A percentile compares a stretch with the other conserved stretches of the same genome.
Conservation (phyloP, 2,113 vertebrate genomes). For the crab-eating macaque (Macaca fascicularis) region DNA sequence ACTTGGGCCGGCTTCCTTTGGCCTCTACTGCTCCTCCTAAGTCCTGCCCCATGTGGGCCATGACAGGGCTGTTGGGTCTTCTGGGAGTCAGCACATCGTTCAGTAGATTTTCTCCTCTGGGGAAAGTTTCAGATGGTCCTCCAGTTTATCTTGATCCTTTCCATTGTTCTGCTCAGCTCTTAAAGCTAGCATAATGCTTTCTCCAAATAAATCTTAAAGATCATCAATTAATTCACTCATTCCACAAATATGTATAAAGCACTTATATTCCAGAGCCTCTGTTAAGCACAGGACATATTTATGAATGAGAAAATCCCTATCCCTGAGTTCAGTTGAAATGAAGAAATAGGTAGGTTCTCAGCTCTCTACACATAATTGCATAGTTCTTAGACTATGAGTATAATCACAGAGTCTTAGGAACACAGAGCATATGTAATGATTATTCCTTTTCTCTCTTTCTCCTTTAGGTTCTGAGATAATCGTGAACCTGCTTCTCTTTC, state of each 20-base stretch:
- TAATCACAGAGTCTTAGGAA: background rate
- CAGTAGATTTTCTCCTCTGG: conserved; percentile 26
- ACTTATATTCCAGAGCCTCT: conserved; percentile 53
- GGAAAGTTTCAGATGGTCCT: conserved; percentile 58
- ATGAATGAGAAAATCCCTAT: conserved; percentile 45
- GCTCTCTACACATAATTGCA: background rate
- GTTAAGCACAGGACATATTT: conserved; percentile 12
- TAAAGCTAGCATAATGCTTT: conserved; percentile 63
- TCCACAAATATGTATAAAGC: conserved; percentile 71
- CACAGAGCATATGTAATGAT: background rate
- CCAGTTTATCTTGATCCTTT: conserved; percentile 47
- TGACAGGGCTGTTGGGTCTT: background rate
- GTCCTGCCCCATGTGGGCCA: background rate
- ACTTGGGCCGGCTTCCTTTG: background rate
- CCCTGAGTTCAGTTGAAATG: background rate
- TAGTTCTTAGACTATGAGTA: background rate
- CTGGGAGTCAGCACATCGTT: background rate
- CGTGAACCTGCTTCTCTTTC: background rate
- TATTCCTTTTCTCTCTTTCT: background rate
- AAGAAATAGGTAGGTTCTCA: background rate
- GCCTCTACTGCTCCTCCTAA: background rate
- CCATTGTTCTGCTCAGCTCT: conserved; percentile 28
- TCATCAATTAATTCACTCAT: conserved; percentile 66
- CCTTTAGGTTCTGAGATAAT: background rate
- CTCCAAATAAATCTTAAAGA: conserved; percentile 69